Evolutionary conservation across 2,797 vertebrate genomes (phyloP).

Genomic region (Lerista edwardsae): DNA sequence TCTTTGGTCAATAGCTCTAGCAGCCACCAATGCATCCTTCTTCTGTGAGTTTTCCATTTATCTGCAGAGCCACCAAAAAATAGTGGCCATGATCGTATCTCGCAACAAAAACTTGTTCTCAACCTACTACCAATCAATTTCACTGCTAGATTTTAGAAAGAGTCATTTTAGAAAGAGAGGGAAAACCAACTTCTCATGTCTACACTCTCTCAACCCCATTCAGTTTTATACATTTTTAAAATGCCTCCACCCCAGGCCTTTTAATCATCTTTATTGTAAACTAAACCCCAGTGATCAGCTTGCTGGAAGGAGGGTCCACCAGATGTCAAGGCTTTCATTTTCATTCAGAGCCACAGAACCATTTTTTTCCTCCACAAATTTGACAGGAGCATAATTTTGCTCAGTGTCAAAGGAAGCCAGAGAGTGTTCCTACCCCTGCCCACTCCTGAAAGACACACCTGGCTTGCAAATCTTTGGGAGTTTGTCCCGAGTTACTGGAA

Average conservation of each 20-base stretch:
- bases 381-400: background rate
- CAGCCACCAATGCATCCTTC: background rate
- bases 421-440: background rate
- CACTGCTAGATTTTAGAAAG: too few relatives aligned
- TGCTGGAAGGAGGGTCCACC: background rate
- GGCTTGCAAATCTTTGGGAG: background rate
- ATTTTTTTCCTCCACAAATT: background rate
- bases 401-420: background rate
- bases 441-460: background rate
- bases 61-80: background rate
- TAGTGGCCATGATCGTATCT: background rate
- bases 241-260: too few relatives aligned
- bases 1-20: background rate
- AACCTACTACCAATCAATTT: background rate
- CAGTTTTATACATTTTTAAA: background rate
- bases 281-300: background rate
- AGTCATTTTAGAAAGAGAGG: background rate
- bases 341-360: background rate
- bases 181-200: background rate
- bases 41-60: background rate
- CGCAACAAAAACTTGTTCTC: background rate
- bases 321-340: background rate
- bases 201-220: background rate
- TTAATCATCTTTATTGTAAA: too few relatives aligned
- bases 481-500: background rate